A percentile compares a stretch with the other conserved stretches of the same genome.
Evolutionary conservation across 2,113 vertebrate species (phyloP).

Genomic region (Tragelaphus imberbis): DNA sequence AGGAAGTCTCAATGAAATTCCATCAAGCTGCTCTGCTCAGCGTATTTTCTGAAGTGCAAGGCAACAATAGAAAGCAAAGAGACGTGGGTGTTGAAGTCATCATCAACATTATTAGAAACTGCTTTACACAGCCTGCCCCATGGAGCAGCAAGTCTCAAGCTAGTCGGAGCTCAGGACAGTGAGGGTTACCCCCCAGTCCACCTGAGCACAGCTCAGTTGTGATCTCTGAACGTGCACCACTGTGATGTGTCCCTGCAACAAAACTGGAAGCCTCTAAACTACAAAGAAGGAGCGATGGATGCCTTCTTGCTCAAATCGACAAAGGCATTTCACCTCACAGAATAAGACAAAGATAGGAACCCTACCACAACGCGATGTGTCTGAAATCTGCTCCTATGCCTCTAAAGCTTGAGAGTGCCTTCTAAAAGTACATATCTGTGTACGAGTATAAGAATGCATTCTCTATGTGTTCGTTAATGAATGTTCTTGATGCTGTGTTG

Average conservation of each 20-base stretch:
- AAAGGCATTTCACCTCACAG: background rate
- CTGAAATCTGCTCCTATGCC: background rate
- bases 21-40: background rate
- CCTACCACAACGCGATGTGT: background rate
- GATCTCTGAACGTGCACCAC: accelerated
- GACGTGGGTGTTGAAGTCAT: slow-evolving; percentile 65
- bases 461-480: background rate
- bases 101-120: slow-evolving; percentile 60
- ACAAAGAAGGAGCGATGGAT: background rate
- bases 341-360: background rate
- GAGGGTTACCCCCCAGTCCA: background rate
- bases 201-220: background rate
- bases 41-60: slow-evolving; percentile 52
- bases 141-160: background rate
- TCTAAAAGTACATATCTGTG: background rate
- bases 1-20: slow-evolving; percentile 60
- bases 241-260: too few relatives aligned
- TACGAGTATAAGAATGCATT: background rate
- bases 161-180: accelerated
- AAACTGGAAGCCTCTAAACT: background rate
- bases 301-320: background rate
- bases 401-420: background rate
- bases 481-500: background rate
- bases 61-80: slow-evolving; percentile 45
- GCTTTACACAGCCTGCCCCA: slow-evolving; percentile 62